Conservation (phyloP, 2,797 vertebrate species). For the Orientallactaga sibirica region DNA sequence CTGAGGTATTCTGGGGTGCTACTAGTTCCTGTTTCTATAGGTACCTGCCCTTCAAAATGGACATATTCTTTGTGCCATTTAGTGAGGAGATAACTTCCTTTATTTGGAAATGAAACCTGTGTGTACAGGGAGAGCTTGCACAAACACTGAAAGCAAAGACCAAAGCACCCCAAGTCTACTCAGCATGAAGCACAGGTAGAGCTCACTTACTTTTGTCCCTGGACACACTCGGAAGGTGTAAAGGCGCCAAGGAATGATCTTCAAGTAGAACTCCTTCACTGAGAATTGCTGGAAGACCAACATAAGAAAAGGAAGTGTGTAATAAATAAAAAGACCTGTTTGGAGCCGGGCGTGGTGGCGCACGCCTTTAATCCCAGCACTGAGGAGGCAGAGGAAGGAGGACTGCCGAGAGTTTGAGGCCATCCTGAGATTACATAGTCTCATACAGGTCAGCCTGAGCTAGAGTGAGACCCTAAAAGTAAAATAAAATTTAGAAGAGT, state of each 20-base stretch:
- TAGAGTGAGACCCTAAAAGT: too few species aligned
- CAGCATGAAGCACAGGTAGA: background rate
- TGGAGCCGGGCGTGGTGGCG: too few species aligned
- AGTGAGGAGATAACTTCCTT: constrained; percentile 10
- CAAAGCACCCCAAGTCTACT: constrained; percentile 19
- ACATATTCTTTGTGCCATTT: background rate
- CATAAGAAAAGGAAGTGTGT: constrained; percentile 72
- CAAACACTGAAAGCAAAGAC: constrained; percentile 37
- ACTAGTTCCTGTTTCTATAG: background rate
- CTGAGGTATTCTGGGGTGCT: constrained; percentile 18
- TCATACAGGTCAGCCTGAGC: background rate
- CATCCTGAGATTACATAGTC: background rate
- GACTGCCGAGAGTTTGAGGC: too few species aligned
- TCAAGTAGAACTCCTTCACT: constrained; percentile 99
- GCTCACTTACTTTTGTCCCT: constrained; percentile 95
- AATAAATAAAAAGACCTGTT: constrained; percentile 33
- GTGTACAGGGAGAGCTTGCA: constrained; percentile 30
- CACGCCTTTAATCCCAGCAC: too few species aligned
- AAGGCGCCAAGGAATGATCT: constrained; percentile 99
- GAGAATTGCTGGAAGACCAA: constrained; percentile 95
- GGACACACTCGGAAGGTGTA: constrained; percentile 99
- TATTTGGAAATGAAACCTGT: constrained; percentile 40
- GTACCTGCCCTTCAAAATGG: background rate
- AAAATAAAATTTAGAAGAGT: too few species aligned
- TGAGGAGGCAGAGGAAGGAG: too few species aligned